Base-by-base conservation (phyloP, 2,888 invertebrate genomes). In the Seira sanloemensis region DNA sequence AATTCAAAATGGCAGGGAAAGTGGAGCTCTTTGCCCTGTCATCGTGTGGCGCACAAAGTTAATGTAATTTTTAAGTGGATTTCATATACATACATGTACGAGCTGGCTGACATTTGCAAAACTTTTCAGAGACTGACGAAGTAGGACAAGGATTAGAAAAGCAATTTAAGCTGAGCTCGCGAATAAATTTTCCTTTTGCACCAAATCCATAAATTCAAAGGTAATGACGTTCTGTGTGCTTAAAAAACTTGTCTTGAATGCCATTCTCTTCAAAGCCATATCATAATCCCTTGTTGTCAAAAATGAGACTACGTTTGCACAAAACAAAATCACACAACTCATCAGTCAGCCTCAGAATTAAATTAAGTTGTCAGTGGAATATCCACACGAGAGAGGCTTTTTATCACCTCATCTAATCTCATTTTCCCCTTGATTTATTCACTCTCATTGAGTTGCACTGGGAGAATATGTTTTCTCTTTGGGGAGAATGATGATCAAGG, bases 361-460 rank as follows among this genome's bases (percentile, higher is more conserved):
- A 78, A 78, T 78, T 78, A 78, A 78, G 78, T 78, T 78, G 78
- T 78, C 78, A 78, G 16, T 67, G 67, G 23, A 9, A 23, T 18
- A 62, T 5, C 18, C 18, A n/a, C 18, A n/a, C 18, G 74, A 65
- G 25, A 37, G 24, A 5, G 12, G 37, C 50, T 50, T 24, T 26
- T 73, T 54, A 73, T 58, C 73, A 58, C 46, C 21, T 25, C 68
- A 77, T 77, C 77, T 77, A 77, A 68, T 77, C 68, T 68, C 68
- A 68, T 54, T 77, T 71, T 71, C 1, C 65, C 19, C 21, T 46
- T 77, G 68, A 77, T 77, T 77, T 69, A 77, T 77, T 18, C 58
- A 12, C 50, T n/a, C n/a, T n/a, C n/a, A n/a, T n/a, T n/a, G n/a
- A n/a, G n/a, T n/a, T n/a, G n/a, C n/a, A n/a, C n/a, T n/a, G n/a